Percentiles rank a stretch among this genome's conserved stretches.
Conservation (phyloP, 2,888 invertebrate species). For the Sepiola atlantica region DNA sequence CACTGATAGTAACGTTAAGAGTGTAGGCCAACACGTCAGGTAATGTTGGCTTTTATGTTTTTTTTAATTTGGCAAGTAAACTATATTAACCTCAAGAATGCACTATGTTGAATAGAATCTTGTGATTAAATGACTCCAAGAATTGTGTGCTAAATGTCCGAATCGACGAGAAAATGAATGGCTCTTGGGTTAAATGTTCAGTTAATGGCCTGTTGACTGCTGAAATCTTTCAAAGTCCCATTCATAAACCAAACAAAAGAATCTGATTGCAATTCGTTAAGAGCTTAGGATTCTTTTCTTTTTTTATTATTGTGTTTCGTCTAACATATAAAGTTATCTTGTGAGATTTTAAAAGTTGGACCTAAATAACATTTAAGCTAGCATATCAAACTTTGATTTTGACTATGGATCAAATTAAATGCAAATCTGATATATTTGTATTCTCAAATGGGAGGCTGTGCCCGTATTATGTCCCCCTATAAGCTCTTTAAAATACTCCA, state of each 20-base stretch:
- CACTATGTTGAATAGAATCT: neutral
- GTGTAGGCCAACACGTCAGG: neutral
- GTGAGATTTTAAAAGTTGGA: too few species aligned
- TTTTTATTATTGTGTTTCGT: neutral
- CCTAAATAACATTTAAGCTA: too few species aligned
- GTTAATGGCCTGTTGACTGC: neutral
- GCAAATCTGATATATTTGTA: too few species aligned
- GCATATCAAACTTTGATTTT: too few species aligned
- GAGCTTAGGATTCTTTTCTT: neutral
- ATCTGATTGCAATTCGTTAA: neutral
- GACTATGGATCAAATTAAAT: too few species aligned
- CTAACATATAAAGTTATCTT: neutral
- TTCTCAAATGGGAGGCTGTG: too few species aligned
- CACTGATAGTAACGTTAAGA: neutral
- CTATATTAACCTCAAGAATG: neutral
- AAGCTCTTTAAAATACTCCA: too few species aligned
- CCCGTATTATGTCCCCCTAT: too few species aligned
- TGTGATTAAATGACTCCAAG: neutral
- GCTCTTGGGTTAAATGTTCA: neutral
- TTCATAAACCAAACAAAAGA: neutral
- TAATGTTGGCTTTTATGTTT: neutral
- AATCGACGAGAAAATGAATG: neutral
- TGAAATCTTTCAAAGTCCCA: neutral
- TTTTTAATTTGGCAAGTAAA: neutral
- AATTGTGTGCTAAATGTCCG: neutral